Base-by-base conservation (phyloP, 2,888 invertebrate species). In the Colletes collaris region DNA sequence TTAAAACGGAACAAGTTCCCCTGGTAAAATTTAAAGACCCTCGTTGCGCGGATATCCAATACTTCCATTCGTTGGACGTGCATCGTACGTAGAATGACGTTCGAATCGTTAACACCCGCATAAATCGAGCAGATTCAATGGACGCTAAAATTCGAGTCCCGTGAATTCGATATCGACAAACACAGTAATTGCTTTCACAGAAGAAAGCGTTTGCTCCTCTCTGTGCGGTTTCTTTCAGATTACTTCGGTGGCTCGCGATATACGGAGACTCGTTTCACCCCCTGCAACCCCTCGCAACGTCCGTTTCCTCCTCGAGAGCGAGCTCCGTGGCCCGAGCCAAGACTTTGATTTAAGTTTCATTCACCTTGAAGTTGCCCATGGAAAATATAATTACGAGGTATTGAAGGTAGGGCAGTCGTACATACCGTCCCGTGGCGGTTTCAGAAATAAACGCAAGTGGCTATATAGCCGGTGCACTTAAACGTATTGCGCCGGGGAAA, bases 291-390 rank as follows among this genome's bases (percentile, higher is more conserved):
- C 64, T 65, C 69, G 70, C 27, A 27, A 72, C 69, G 73, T 76
- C 71, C 64, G 60, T 76, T 71, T 77, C 75, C 59, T 69, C 55
- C 56, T 19, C 64, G 71, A 52, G n/a, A 53, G 69, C 52, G 53
- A 65, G 70, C 72, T 67, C 59, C 56, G 49, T 76, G 73, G 86
- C 82, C 46, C 78, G 70, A 82, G 85, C 80, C 79, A 80, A 76
- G 84, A 89, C 86, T 90, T 89, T 89, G 88, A 90, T 90, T 89
- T 86, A 87, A 88, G 86, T 90, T 90, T 88, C 86, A 89, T 90
- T 89, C 88, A 88, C 86, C 89, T 88, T 84, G 86, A 83, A 84
- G 76, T 85, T 79, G 64, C 71, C 82, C 81, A 79, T 79, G 77
- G 85, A 84, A 88, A 89, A 89, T 90, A 90, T 89, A 89, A 90